phyloP scores from a whole-genome alignment of 1,140 invertebrate species.

The Sweltsa coloradensis region DNA sequence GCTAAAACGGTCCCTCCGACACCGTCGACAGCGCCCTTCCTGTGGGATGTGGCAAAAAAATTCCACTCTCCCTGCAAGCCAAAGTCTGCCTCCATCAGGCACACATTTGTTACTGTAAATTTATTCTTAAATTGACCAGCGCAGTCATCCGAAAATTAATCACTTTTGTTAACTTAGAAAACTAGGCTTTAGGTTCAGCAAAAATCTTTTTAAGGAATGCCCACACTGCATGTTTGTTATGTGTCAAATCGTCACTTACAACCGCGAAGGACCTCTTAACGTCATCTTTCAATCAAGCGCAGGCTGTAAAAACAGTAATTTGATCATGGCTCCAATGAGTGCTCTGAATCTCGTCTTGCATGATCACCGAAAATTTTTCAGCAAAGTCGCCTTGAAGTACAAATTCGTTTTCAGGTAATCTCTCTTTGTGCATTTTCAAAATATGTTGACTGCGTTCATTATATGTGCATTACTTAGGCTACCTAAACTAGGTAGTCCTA shows the following conservation, averaged over 20 bases:
- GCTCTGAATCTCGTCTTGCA: constrained; percentile 1
- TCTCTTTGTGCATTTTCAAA: not conserved
- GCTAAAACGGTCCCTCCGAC: constrained; percentile 15
- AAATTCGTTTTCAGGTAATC: not conserved
- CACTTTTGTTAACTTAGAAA: constrained; percentile 1
- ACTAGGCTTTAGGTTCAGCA: not conserved
- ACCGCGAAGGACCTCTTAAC: not conserved
- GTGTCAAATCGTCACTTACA: constrained; percentile 1
- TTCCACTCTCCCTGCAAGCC: constrained; percentile 21
- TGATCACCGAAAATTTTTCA: not conserved
- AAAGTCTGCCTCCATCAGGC: constrained; percentile 18
- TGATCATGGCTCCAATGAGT: constrained; percentile 18
- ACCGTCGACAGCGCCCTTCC: constrained; percentile 21
- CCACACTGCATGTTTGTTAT: constrained; percentile 1
- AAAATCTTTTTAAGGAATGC: constrained; percentile 1
- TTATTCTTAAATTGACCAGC: constrained; percentile 22
- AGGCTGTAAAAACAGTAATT: constrained; percentile 14
- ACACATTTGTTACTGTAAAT: constrained; percentile 22
- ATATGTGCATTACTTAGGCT: no score
- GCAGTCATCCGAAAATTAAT: constrained; percentile 19
- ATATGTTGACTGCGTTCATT: not conserved
- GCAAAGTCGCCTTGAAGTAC: not conserved
- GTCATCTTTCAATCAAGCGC: constrained; percentile 3
- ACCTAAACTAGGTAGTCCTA: no score
- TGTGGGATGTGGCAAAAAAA: constrained; percentile 22